Evolutionary conservation across 1,140 invertebrate genomes (phyloP), one percentile per base, ranked within the genome.

Genomic region (Drosophila yakuba): DNA sequence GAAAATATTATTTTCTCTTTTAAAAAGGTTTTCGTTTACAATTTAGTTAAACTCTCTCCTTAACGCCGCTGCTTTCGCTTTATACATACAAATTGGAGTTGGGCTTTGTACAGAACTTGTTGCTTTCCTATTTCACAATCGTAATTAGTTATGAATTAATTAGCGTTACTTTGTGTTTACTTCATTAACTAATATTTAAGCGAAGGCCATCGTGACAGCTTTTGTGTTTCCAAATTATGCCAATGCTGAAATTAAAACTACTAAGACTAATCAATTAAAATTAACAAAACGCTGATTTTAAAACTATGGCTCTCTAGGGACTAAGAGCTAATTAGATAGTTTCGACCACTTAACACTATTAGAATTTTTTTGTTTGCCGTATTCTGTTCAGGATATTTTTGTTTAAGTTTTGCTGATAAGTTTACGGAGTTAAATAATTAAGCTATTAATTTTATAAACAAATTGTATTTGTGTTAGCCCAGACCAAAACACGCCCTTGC

Each of bases 31-130:
- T 74, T 71, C 52, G 78, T 44, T 82, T 82, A 82, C 64, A 75
- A 47, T 76, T 68, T 76, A 68, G 55, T 55, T 67, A 56, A 77
- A 77, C 61, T 75, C 62, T 56, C 50, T 76, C 50, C 61, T 56
- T 55, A 41, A 32, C 67, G 17, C 62, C 32, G 45, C 52, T 45
- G 52, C 36, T 58, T 56, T 76, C 50, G 54, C 43, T 67, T 88
- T 89, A 66, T 83, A 83, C 80, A 89, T 89, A 80, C 62, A 89
- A 83, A 88, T 88, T 88, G 84, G 83, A 89, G 83, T 89, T 80
- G 79, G 84, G 67, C 84, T 88, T 88, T 88, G 83, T 88, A 88
- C 83, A 88, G 63, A 89, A 76, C 78, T 80, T 79, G 56, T 61
- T 39, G 45, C 57, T 62, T 80, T 76, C 54, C 52, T 68, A 78